These are phyloP conservation scores for Conus canariensis DNA, from an alignment of 2,888 invertebrate genomes.

Conservation along the genomic window DNA sequence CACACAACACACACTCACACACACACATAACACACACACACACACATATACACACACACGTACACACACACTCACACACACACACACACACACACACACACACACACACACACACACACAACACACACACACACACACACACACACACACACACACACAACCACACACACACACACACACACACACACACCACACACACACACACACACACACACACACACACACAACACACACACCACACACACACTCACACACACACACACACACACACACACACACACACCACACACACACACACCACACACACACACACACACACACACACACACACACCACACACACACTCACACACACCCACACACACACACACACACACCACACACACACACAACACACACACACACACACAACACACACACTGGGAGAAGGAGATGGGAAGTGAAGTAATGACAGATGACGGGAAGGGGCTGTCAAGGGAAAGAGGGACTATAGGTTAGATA, in stretches of 20 bases:
- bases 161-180: not conserved
- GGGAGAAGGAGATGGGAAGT: too few species aligned
- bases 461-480: too few species aligned
- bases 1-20: too few species aligned
- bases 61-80: not conserved
- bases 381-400: not conserved
- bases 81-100: not conserved
- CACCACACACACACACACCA: conserved; percentile 24
- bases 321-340: not conserved
- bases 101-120: conserved; percentile 15
- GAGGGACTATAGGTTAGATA: too few species aligned
- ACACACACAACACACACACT: too few species aligned
- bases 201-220: conserved; percentile 27
- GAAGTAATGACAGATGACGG: too few species aligned
- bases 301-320: not conserved
- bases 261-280: conserved; percentile 15
- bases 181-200: not conserved
- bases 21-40: conserved; percentile 27
- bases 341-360: too few species aligned
- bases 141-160: too few species aligned
- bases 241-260: not conserved
- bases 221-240: conserved; percentile 14
- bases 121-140: conserved; percentile 24
- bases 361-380: conserved; percentile 17
- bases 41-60: conserved; percentile 17